Evolutionary conservation across 2,797 vertebrate species (phyloP).

Genomic region (Chelonia mydas): DNA sequence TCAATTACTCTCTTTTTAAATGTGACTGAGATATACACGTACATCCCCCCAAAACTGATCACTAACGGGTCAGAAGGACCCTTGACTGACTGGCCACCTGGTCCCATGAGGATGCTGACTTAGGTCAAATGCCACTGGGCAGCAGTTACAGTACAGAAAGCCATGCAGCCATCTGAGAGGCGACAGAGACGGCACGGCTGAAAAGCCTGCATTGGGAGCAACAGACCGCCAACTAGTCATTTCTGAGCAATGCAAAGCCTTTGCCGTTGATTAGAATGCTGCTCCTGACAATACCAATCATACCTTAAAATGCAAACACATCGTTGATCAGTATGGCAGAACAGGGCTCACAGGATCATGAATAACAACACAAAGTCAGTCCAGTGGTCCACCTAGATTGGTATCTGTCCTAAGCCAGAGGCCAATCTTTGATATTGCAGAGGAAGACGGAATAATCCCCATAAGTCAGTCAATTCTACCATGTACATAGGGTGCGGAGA

Average conservation of each 20-base stretch:
- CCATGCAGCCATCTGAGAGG: neutral
- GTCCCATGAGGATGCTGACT: neutral
- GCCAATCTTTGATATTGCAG: accelerated
- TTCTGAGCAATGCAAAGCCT: neutral
- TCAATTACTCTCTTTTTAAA: neutral
- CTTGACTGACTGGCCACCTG: neutral
- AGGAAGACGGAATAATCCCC: neutral
- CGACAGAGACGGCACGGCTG: neutral
- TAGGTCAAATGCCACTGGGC: neutral
- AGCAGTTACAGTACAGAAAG: accelerated
- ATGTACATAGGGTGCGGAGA: neutral
- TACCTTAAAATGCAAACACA: neutral
- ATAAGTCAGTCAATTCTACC: neutral
- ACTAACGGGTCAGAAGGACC: neutral
- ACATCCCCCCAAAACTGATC: neutral
- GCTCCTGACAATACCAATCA: neutral
- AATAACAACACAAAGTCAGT: neutral
- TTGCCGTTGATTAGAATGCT: neutral
- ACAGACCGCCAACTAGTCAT: accelerated
- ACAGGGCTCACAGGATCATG: neutral
- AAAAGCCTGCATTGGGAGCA: neutral
- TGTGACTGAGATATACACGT: neutral
- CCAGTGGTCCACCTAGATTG: neutral
- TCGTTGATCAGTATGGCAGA: neutral
- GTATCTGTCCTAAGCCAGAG: neutral